Percentiles rank a stretch among this genome's conserved stretches.
phyloP scores from a whole-genome alignment of 2,888 invertebrate species.

The Pasiphila rectangulata region DNA sequence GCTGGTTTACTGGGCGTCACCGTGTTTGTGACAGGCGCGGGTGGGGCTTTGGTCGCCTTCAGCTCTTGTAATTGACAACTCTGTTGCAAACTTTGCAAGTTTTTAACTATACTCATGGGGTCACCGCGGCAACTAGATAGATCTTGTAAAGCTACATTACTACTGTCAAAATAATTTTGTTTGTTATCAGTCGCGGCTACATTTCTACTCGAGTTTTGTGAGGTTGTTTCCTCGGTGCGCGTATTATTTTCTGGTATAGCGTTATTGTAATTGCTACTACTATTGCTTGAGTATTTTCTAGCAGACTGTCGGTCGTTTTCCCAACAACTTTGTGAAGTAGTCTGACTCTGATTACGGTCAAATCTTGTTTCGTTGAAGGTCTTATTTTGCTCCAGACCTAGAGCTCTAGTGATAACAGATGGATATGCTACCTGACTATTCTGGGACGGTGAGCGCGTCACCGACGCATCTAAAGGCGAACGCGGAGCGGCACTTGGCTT shows the following conservation, averaged over 20 bases:
- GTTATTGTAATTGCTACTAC: constrained; percentile 64
- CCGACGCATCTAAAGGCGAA: constrained; percentile 86
- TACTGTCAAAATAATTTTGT: constrained; percentile 84
- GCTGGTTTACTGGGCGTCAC: constrained; percentile 50
- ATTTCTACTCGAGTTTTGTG: constrained; percentile 73
- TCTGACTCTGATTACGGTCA: constrained; percentile 74
- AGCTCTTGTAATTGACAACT: constrained; percentile 81
- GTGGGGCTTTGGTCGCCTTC: constrained; percentile 70
- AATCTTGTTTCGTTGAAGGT: constrained; percentile 76
- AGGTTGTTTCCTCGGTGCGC: constrained; percentile 65
- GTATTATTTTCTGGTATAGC: constrained; percentile 72
- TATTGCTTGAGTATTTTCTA: constrained; percentile 75
- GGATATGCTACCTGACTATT: constrained; percentile 87
- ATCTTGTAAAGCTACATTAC: constrained; percentile 84
- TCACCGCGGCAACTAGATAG: constrained; percentile 87
- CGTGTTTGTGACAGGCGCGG: constrained; percentile 44
- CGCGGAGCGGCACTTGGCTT: constrained; percentile 81
- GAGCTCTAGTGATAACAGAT: constrained; percentile 89
- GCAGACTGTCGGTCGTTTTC: constrained; percentile 75
- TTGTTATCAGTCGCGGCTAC: constrained; percentile 79
- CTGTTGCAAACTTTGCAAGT: constrained; percentile 83
- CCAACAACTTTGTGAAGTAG: constrained; percentile 80
- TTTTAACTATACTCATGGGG: constrained; percentile 88
- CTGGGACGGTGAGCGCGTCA: constrained; percentile 82
- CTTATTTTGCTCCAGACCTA: constrained; percentile 83